These are phyloP conservation scores for Bellardia bayeri DNA, from an alignment of 2,888 invertebrate species.

Conservation along the genomic window DNA sequence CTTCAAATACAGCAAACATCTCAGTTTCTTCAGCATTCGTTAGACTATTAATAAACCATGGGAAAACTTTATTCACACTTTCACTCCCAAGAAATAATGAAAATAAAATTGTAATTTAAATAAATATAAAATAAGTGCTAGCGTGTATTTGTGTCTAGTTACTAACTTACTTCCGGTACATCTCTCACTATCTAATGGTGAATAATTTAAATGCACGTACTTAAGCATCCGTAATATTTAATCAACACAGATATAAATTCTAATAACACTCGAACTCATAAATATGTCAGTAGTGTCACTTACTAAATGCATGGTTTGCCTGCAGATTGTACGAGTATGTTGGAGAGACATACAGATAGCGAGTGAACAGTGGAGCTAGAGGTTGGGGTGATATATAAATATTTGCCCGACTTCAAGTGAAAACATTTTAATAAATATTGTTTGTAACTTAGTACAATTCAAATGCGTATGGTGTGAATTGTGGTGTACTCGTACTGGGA, in stretches of 20 bases:
- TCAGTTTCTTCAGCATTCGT: background rate
- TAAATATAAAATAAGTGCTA: background rate
- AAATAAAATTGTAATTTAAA: constrained; percentile 5
- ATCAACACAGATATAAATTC: constrained; percentile 71
- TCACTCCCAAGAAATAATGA: constrained; percentile 9
- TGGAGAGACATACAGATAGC: background rate
- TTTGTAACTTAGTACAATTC: background rate
- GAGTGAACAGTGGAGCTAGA: background rate
- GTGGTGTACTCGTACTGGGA: background rate
- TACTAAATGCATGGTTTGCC: constrained; percentile 31
- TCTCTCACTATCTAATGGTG: constrained; percentile 6
- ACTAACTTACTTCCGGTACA: constrained; percentile 54
- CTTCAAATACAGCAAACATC: background rate
- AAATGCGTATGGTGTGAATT: background rate
- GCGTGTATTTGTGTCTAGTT: background rate
- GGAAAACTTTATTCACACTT: constrained; percentile 66
- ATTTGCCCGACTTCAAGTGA: constrained; percentile 1
- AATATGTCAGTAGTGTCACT: constrained; percentile 69
- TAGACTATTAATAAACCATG: constrained; percentile 42
- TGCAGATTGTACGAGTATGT: background rate
- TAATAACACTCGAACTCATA: constrained; percentile 70
- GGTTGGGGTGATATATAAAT: background rate
- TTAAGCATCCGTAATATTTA: constrained; percentile 63
- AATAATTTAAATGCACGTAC: constrained; percentile 48
- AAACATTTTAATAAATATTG: constrained; percentile 38